Evolutionary conservation across 2,888 invertebrate genomes (phyloP), one percentile per base, ranked within the genome.

Genomic region (Temnothorax rugatulus): DNA sequence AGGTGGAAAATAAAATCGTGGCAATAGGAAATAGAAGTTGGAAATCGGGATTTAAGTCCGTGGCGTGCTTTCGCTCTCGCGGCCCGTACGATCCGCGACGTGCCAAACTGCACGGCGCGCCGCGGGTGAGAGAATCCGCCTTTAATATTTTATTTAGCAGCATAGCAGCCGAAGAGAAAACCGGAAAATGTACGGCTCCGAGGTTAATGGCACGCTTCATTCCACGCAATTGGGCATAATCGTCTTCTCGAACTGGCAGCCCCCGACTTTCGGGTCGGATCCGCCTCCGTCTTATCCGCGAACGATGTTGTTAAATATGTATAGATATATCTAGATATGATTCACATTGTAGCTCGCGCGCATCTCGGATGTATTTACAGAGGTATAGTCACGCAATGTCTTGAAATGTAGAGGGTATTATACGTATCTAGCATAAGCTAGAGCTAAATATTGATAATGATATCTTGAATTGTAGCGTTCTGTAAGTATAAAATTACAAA

Each of bases 181-280:
- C 29, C 11, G 54, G 76, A 76, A 57, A 57, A 77, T 71, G 38
- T 44, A 34, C 18, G 47, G 18, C 38, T 64, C 76, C 76, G 44
- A 21, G 54, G 54, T 69, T 77, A 77, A 77, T 54, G 77, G 69
- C 54, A 34, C 47, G 69, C 41, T 54, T 44, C 69, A 44, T 77
- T 69, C 77, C 77, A 44, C 54, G 41, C 69, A 69, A 77, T 77
- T 69, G 77, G 41, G 29, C 69, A 63, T 29, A 54, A 68, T 69
- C 77, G 69, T 29, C n/a, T 68, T 25, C 41, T n/a, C 3, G 21
- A 75, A 63, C 15, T 34, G 47, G 15, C 47, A 29, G 21, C 13
- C 29, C 41, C 18, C 8, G 59, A 44, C 29, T 52, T 54, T 57
- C n/a, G 2, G n/a, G 18, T 57, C 15, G 2, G n/a, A 25, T n/a